Percentiles rank a stretch among this genome's conserved stretches.
phyloP scores from a whole-genome alignment of 2,797 vertebrate genomes.

The Diceros bicornis region DNA sequence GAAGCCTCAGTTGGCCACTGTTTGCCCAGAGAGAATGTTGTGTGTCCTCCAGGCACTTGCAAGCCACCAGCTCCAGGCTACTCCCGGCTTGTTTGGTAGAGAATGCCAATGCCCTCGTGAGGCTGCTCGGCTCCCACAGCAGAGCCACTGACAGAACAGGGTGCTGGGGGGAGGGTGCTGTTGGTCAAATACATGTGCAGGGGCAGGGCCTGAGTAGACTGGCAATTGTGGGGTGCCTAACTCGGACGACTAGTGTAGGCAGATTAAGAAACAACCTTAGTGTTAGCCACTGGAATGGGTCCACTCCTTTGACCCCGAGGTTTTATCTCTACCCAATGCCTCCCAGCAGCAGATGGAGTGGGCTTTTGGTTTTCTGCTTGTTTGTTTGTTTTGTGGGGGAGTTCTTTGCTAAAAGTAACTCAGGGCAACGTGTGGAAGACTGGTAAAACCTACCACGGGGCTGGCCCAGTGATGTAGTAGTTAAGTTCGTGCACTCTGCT shows the following conservation, averaged over 20 bases:
- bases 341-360: not conserved
- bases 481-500: no score
- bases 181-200: not conserved
- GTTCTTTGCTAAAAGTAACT: not conserved
- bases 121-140: not conserved
- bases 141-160: not conserved
- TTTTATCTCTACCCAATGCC: not conserved
- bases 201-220: not conserved
- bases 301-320: accelerated
- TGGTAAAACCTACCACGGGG: not conserved
- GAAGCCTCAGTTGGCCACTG: not conserved
- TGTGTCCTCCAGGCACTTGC: no score
- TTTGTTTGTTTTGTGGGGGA: not conserved
- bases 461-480: no score
- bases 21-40: not conserved
- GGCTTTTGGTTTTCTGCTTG: not conserved
- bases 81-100: not conserved
- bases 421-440: not conserved
- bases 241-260: no score
- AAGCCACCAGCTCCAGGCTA: not conserved
- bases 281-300: not conserved
- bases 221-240: not conserved
- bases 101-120: not conserved
- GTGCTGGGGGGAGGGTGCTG: accelerated
- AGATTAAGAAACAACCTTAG: not conserved